These are phyloP conservation scores for Protosalanx chinensis DNA, from an alignment of 2,797 vertebrate genomes.

Conservation along the genomic window DNA sequence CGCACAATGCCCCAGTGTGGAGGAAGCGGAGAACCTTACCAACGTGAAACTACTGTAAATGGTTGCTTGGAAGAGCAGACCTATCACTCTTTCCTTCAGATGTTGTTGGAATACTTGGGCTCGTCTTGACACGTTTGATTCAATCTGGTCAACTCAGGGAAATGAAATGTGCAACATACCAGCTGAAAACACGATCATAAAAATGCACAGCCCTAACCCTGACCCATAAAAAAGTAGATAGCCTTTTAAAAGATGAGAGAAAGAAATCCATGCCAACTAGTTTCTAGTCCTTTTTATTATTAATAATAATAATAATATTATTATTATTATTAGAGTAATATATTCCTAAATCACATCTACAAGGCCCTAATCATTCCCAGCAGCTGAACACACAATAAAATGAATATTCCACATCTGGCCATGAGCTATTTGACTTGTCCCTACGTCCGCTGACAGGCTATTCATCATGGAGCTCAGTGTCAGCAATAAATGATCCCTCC, in stretches of 20 bases:
- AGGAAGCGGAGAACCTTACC: constrained; percentile 60
- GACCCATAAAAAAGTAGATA: too few relatives aligned
- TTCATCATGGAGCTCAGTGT: constrained; percentile 90
- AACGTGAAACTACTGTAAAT: constrained; percentile 74
- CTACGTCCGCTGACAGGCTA: constrained; percentile 79
- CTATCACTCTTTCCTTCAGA: neutral
- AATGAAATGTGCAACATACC: neutral
- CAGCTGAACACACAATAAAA: constrained; percentile 65
- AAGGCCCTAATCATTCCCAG: neutral
- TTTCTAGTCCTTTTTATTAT: neutral
- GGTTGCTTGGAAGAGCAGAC: constrained; percentile 32
- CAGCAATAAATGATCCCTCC: constrained; percentile 91
- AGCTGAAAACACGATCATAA: neutral
- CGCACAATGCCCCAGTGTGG: constrained; percentile 67
- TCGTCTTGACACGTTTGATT: neutral
- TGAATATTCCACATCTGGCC: constrained; percentile 85
- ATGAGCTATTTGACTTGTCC: constrained; percentile 69
- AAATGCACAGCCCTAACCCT: neutral
- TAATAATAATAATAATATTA: neutral
- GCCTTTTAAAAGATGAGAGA: neutral
- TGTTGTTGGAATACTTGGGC: neutral
- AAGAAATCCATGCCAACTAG: neutral
- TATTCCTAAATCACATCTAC: neutral
- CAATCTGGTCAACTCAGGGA: neutral
- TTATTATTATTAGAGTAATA: too few relatives aligned